phyloP scores from a whole-genome alignment of 2,797 vertebrate genomes.

The Onychomys arenicola region DNA sequence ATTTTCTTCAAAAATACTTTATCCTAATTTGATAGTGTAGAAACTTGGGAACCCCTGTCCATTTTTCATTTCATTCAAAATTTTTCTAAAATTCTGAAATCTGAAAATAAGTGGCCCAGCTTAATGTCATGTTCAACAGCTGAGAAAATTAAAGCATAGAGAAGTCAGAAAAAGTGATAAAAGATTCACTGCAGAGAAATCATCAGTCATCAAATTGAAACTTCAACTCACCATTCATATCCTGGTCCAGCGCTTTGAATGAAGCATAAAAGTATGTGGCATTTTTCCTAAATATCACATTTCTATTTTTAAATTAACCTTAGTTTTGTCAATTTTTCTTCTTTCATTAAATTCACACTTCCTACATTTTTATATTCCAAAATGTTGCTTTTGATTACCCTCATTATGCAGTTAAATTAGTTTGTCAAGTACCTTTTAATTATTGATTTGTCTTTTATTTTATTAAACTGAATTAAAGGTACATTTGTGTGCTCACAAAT shows the following conservation, averaged over 20 bases:
- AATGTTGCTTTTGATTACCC: slow-evolving; percentile 5
- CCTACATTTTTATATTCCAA: slow-evolving; percentile 49
- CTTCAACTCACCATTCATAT: background rate
- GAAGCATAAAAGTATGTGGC: background rate
- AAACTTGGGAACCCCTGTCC: background rate
- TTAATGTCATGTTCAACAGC: slow-evolving; percentile 17
- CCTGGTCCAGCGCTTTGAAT: background rate
- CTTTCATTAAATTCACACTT: background rate
- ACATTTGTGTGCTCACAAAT: slow-evolving; percentile 61
- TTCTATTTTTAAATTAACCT: slow-evolving; percentile 54
- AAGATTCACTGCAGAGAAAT: background rate
- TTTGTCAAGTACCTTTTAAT: slow-evolving; percentile 64
- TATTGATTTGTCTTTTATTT: slow-evolving; percentile 73
- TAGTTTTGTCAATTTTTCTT: slow-evolving; percentile 52
- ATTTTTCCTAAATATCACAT: background rate
- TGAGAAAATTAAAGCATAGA: slow-evolving; percentile 43
- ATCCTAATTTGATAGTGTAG: background rate
- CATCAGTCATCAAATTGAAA: background rate
- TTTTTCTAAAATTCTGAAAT: background rate
- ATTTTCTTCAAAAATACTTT: background rate
- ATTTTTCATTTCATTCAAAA: background rate
- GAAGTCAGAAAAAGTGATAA: background rate
- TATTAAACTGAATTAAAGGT: slow-evolving; percentile 72
- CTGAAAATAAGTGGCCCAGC: background rate
- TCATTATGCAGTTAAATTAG: slow-evolving; percentile 67